Conservation (phyloP, 2,888 invertebrate species). For the Caenorhabditis doughertyi region DNA sequence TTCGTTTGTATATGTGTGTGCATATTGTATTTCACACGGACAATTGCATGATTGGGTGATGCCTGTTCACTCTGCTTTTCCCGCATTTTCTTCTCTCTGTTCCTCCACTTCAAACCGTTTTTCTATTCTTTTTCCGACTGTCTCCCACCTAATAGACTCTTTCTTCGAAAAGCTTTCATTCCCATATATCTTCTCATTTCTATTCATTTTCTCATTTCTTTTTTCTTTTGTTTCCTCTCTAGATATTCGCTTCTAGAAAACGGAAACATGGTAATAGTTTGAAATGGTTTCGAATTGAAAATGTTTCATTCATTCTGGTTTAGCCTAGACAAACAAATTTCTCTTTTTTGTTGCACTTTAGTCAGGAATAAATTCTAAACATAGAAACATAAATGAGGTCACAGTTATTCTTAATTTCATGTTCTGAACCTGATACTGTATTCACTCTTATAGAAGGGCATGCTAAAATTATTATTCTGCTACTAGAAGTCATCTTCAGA, state of each 20-base stretch:
- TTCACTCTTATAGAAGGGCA: not conserved
- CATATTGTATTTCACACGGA: constrained; percentile 53
- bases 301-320: constrained; percentile 21
- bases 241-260: not conserved
- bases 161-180: constrained; percentile 20
- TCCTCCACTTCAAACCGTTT: constrained; percentile 30
- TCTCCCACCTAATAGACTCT: constrained; percentile 35
- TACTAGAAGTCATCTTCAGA: no score
- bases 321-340: constrained; percentile 11
- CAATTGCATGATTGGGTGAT: constrained; percentile 42
- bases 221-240: not conserved
- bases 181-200: constrained; percentile 19
- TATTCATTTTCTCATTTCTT: constrained; percentile 19
- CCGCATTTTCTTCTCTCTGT: constrained; percentile 3
- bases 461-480: no score
- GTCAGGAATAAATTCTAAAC: not conserved
- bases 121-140: constrained; percentile 3
- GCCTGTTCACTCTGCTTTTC: constrained; percentile 5
- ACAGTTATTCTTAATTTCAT: no score
- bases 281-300: constrained; percentile 18
- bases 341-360: constrained; percentile 11
- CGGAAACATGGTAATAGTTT: constrained; percentile 6
- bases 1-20: constrained; percentile 19
- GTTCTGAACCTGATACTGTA: no score
- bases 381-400: not conserved